These are phyloP conservation scores for Morinoia aosen DNA, from an alignment of 2,888 invertebrate species.

Conservation along the genomic window DNA sequence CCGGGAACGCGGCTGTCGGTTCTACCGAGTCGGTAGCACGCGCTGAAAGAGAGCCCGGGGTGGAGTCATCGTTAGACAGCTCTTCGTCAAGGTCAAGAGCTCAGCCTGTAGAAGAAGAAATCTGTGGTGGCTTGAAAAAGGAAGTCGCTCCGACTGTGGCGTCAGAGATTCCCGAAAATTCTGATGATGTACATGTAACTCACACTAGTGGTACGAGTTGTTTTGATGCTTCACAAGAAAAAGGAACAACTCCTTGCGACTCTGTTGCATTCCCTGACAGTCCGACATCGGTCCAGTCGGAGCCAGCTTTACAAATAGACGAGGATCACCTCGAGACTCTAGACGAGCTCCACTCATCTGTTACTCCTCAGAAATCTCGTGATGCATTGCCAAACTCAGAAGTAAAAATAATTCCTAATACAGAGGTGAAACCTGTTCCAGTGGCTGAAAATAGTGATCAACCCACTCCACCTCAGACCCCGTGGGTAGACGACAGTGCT, in stretches of 20 bases:
- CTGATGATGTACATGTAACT: conserved; percentile 11
- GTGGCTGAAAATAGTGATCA: conserved; percentile 7
- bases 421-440: background rate
- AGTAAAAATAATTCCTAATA: background rate
- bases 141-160: background rate
- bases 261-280: conserved; percentile 59
- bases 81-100: conserved; percentile 27
- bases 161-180: background rate
- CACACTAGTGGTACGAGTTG: background rate
- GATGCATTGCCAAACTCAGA: background rate
- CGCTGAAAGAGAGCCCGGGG: conserved; percentile 54
- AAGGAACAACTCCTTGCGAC: background rate
- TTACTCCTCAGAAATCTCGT: background rate
- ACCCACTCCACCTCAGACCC: conserved; percentile 24
- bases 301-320: conserved; percentile 66
- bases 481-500: conserved; percentile 6
- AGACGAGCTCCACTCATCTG: conserved; percentile 46
- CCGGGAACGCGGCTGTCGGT: background rate
- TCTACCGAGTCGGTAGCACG: background rate
- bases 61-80: conserved; percentile 48
- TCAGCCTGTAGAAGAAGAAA: background rate
- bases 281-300: conserved; percentile 67
- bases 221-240: background rate
- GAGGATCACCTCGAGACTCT: conserved; percentile 62
- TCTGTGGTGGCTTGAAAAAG: background rate